Percentiles rank a stretch among this genome's conserved stretches.
Conservation (phyloP, 2,888 invertebrate genomes). For the Strigamia crassipes region DNA sequence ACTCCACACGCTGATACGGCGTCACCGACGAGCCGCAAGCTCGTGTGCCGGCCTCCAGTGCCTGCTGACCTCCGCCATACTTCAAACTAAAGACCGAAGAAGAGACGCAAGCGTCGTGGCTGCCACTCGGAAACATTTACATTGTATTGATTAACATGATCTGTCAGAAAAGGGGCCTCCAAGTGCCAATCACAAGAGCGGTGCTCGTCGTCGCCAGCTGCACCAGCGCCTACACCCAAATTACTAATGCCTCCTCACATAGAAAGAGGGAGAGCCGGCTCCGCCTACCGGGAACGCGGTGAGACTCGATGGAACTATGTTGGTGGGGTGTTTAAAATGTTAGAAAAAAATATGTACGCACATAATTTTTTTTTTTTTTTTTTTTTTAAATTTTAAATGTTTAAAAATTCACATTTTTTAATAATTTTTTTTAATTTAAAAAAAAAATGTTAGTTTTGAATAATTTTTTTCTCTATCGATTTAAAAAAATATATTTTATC, state of each 20-base stretch:
- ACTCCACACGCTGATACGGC: constrained; percentile 19
- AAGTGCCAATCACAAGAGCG: constrained; percentile 46
- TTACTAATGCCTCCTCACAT: constrained; percentile 44
- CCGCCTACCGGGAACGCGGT: constrained; percentile 29
- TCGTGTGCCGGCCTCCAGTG: constrained; percentile 25
- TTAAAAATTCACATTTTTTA: too few relatives aligned
- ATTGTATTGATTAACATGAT: constrained; percentile 47
- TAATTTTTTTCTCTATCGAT: too few relatives aligned
- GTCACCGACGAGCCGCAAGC: constrained; percentile 25
- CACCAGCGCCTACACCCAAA: constrained; percentile 43
- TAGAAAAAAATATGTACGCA: not conserved
- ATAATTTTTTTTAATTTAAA: too few relatives aligned
- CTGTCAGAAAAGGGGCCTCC: constrained; percentile 44
- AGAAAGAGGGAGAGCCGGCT: constrained; percentile 24
- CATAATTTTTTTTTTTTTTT: not conserved
- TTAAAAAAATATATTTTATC: too few relatives aligned
- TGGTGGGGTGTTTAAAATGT: not conserved
- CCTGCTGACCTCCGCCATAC: constrained; percentile 14
- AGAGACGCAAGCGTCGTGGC: constrained; percentile 34
- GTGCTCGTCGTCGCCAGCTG: constrained; percentile 39
- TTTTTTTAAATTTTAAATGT: not conserved
- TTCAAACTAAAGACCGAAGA: constrained; percentile 7
- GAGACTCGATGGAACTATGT: constrained; percentile 18
- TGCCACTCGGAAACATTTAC: constrained; percentile 45
- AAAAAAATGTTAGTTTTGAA: too few relatives aligned